A percentile compares a stretch with the other conserved stretches of the same genome.
phyloP scores from a whole-genome alignment of 1,140 invertebrate genomes.

The Cotesia vestalis region DNA sequence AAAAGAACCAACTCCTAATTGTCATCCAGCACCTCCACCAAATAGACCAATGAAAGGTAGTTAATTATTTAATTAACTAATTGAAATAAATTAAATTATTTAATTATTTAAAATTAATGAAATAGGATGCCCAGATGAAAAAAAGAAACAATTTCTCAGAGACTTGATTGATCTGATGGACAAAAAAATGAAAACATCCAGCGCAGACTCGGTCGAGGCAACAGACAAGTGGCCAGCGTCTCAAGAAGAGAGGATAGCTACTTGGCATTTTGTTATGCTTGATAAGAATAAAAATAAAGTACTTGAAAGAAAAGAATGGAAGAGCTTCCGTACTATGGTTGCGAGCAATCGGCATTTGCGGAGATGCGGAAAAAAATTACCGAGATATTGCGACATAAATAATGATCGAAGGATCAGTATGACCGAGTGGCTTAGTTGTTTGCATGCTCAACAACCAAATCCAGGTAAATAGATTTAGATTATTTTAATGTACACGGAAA shows the following conservation, averaged over 20 bases:
- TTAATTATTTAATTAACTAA: conserved; percentile 1
- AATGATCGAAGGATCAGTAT: conserved; percentile 86
- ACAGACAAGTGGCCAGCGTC: conserved; percentile 70
- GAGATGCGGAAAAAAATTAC: conserved; percentile 87
- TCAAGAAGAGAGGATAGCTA: conserved; percentile 80
- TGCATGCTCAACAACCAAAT: conserved; percentile 71
- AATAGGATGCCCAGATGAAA: conserved; percentile 80
- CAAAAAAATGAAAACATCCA: conserved; percentile 73
- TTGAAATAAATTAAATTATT: no score
- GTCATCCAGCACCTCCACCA: conserved; percentile 74
- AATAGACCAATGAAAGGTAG: conserved; percentile 83
- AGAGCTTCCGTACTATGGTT: conserved; percentile 81
- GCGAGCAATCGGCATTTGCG: conserved; percentile 73
- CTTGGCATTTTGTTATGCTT: conserved; percentile 83
- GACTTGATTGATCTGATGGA: conserved; percentile 81
- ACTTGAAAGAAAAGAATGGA: conserved; percentile 88
- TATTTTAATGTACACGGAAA: no score
- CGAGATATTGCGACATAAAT: conserved; percentile 90
- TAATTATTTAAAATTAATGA: conserved; percentile 8
- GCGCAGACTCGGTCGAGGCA: conserved; percentile 67
- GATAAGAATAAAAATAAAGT: conserved; percentile 89
- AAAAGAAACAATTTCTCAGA: conserved; percentile 81
- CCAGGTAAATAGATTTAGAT: conserved; percentile 49
- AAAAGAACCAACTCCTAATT: conserved; percentile 82
- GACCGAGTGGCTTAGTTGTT: conserved; percentile 88